Evolutionary conservation across 1,140 invertebrate species (phyloP), one percentile per base, ranked within the genome.

Genomic region (Nebria ingens): DNA sequence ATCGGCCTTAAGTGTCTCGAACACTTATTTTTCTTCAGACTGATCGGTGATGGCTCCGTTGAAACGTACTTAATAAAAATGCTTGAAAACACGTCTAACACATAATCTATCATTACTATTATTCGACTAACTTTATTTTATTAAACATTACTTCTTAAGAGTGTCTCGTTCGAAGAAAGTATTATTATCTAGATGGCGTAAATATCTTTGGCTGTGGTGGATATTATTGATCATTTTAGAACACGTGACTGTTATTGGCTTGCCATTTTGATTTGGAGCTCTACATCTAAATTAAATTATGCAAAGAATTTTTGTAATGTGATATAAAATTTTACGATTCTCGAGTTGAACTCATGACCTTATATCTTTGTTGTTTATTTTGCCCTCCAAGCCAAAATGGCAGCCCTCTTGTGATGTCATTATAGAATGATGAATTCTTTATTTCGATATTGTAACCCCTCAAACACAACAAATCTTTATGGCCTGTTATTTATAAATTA

Each of bases 1-100:
- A 97, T 98, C 65, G 94, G 91, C 22, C 80, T 98, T 15, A 97
- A 97, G 74, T 97, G 94, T 74, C 77, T 91, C 62, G 93, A 98
- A 70, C 91, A 97, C 74, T 77, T 97, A 42, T 98, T 96, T 77
- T 95, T 93, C 77, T 95, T 93, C 76, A 87, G 91, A 68, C 42
- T 97, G 34, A 87, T 93, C 60, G 87, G 83, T 29, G 90, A 94
- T 60, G 78, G 77, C 51, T 80, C 77, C 45, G 79, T 88, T 60
- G 79, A 84, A 59, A 77, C 74, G n/a, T 86, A 84, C 68, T 78
- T 88, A 55, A 78, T 79, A 58, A 83, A 88, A 62, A 82, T 85
- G 73, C 71, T 89, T 22, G 83, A 86, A 62, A 77, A 77, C 40
- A 73, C 79, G 9, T 54, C 59, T 20, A 65, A 67, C 59, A n/a